phyloP scores from a whole-genome alignment of 2,888 invertebrate species.

The Hoplodrina ambigua region DNA sequence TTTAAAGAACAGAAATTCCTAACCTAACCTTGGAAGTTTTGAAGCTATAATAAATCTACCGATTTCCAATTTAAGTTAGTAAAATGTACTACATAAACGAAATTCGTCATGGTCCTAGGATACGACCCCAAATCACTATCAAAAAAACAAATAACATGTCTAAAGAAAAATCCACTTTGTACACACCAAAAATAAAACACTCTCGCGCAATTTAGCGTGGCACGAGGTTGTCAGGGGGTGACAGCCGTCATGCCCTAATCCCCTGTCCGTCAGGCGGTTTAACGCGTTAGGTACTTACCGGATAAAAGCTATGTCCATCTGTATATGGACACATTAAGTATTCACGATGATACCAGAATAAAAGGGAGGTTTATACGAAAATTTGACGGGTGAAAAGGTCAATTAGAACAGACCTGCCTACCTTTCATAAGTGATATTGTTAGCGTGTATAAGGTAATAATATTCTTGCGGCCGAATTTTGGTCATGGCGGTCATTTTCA shows the following conservation, averaged over 20 bases:
- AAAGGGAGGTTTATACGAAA: not conserved
- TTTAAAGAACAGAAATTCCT: too few relatives aligned
- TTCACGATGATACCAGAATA: conserved; percentile 31
- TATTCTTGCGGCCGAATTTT: not conserved
- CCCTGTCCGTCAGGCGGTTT: conserved; percentile 45
- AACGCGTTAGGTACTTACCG: conserved; percentile 23
- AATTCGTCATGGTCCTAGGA: not conserved
- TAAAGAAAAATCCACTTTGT: conserved; percentile 24
- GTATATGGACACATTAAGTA: conserved; percentile 22
- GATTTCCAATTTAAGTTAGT: too few relatives aligned
- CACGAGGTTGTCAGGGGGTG: conserved; percentile 28
- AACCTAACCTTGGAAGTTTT: too few relatives aligned
- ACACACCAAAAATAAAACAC: conserved; percentile 47
- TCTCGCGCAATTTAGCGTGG: conserved; percentile 44
- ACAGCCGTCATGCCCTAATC: conserved; percentile 61
- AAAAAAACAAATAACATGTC: conserved; percentile 4
- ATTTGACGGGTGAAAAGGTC: conserved; percentile 15
- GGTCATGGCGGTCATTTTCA: not conserved
- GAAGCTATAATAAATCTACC: too few relatives aligned
- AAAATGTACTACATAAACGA: not conserved
- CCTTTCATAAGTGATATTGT: not conserved
- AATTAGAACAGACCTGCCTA: not conserved
- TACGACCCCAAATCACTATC: not conserved
- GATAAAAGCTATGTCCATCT: conserved; percentile 37
- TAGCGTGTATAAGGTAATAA: not conserved